Evolutionary conservation across 1,140 invertebrate species (phyloP).

Genomic region (Eueides isabella): DNA sequence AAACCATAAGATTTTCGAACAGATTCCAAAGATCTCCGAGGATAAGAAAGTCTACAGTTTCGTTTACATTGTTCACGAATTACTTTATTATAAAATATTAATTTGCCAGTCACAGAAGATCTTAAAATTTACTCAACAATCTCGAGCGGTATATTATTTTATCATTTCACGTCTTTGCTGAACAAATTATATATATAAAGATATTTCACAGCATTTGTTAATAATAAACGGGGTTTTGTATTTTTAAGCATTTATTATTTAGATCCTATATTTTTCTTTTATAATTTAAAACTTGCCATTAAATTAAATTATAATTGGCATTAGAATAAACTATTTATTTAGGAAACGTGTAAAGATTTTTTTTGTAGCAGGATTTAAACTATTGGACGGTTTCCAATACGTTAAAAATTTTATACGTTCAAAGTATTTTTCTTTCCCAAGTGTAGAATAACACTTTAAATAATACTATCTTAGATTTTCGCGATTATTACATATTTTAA

Average conservation of each 20-base stretch:
- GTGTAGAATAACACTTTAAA: no score
- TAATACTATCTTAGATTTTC: no score
- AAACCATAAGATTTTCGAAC: constrained; percentile 24
- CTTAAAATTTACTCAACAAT: constrained; percentile 40
- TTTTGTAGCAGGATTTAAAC: no score
- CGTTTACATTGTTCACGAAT: constrained; percentile 36
- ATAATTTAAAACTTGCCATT: background rate
- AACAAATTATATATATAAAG: background rate
- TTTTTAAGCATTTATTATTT: background rate
- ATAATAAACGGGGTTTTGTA: background rate
- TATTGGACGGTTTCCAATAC: no score
- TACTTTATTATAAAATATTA: constrained; percentile 38
- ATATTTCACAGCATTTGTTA: background rate
- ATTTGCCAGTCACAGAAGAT: constrained; percentile 41
- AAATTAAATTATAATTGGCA: no score
- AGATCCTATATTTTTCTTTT: no score
- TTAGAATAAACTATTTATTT: no score
- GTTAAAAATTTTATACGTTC: no score
- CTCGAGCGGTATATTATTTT: constrained; percentile 28
- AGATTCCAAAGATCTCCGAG: constrained; percentile 6
- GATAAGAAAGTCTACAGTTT: constrained; percentile 30
- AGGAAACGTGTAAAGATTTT: no score
- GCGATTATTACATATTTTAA: no score
- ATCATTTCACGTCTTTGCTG: constrained; percentile 7
- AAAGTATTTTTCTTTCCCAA: no score